Evolutionary conservation across 2,888 invertebrate genomes (phyloP), one percentile per base, ranked within the genome.

Genomic region (Phrixothrix hirtus): DNA sequence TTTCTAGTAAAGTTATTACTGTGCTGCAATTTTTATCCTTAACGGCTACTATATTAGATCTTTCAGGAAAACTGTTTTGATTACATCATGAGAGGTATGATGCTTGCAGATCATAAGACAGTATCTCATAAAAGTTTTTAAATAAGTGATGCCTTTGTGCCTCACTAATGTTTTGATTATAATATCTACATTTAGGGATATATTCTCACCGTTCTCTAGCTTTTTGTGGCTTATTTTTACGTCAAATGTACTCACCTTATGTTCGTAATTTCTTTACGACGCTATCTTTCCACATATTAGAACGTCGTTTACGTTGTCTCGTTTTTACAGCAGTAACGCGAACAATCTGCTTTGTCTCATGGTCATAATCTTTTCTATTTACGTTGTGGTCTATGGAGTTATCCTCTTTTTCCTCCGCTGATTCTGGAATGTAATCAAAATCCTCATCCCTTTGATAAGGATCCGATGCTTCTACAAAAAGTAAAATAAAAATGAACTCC

Each of bases 11-110:
- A 9, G 27, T 51, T 30, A 51, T 51, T 4, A 21, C 26, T 10
- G 45, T 44, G 29, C 44, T 45, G 26, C 32, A 52, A 15, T 32
- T 15, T 51, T 13, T 51, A 15, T 44, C 25, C 30, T 12, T 6
- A 13, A 7, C 13, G n/a, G 36, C 25, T 25, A 11, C 31, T 14
- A 14, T 10, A 10, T 27, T 37, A 39, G 5, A 32, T 25, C 32
- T 47, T 3, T 7, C 10, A 15, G 32, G 16, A 31, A 9, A 7
- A 12, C 13, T 32, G 30, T 37, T 38, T 36, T 29, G 37, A 37
- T 17, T 32, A 7, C 13, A 38, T 6, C 38, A 34, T n/a, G n/a
- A n/a, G n/a, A n/a, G n/a, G n/a, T n/a, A n/a, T n/a, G n/a, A n/a
- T n/a, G n/a, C n/a, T n/a, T n/a, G n/a, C n/a, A n/a, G n/a, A n/a